phyloP scores from a whole-genome alignment of 2,113 vertebrate species.

The Corydoras maculifer region DNA sequence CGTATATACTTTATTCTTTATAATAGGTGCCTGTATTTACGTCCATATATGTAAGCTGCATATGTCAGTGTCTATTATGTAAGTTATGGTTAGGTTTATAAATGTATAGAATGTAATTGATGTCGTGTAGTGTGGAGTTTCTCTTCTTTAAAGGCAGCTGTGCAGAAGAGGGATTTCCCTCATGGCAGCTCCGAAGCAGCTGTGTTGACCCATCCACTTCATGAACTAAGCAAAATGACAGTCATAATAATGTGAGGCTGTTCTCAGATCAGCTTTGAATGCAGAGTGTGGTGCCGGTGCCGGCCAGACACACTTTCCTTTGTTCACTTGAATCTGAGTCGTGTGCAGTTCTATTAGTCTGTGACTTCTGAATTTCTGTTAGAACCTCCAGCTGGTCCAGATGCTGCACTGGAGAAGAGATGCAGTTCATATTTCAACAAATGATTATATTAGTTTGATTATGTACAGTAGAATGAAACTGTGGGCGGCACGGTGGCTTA shows the following conservation, averaged over 20 bases:
- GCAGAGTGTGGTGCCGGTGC: conserved; percentile 16
- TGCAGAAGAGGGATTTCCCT: conserved; percentile 16
- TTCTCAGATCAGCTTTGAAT: neutral
- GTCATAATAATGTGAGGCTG: conserved; percentile 19
- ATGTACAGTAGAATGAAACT: too few relatives aligned
- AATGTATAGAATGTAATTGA: neutral
- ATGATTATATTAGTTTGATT: too few relatives aligned
- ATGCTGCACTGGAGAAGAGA: too few relatives aligned
- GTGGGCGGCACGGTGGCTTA: too few relatives aligned
- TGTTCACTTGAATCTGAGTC: conserved; percentile 19
- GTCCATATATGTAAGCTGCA: too few relatives aligned
- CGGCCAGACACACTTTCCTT: conserved; percentile 49
- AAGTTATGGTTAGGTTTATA: too few relatives aligned
- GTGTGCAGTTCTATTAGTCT: neutral
- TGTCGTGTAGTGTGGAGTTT: conserved; percentile 19
- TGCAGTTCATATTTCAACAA: too few relatives aligned
- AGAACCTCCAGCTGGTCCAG: neutral
- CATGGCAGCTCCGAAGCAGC: conserved; percentile 39
- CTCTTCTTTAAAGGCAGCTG: conserved; percentile 18
- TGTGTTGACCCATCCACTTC: conserved; percentile 52
- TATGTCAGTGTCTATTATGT: too few relatives aligned
- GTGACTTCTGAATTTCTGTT: conserved; percentile 1
- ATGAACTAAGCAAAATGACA: conserved; percentile 56
- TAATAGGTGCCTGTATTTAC: too few relatives aligned
- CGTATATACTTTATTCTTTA: too few relatives aligned